Conservation (phyloP, 1,140 invertebrate genomes). For the Euwallacea fornicatus region DNA sequence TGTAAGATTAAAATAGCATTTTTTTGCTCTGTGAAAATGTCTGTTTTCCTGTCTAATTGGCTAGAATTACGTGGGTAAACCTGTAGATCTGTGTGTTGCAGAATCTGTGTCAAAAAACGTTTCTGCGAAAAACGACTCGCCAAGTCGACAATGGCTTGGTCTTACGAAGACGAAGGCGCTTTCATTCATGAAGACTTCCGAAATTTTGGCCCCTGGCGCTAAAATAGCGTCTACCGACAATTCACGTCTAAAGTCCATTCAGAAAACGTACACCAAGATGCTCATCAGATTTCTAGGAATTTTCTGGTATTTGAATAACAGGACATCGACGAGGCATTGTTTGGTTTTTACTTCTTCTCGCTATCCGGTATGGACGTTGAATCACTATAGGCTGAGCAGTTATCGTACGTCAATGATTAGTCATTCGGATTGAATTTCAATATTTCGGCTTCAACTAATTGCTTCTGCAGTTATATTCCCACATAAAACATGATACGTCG, state of each 20-base stretch:
- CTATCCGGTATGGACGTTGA: conserved; percentile 12
- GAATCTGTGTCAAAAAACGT: conserved; percentile 8
- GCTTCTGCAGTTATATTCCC: no score
- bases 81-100: background rate
- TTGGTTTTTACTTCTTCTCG: conserved; percentile 17
- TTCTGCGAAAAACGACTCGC: conserved; percentile 23
- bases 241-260: conserved; percentile 23
- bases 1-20: no score
- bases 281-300: conserved; percentile 28
- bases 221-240: conserved; percentile 30
- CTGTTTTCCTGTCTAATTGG: no score
- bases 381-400: background rate
- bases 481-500: no score
- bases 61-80: background rate
- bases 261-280: conserved; percentile 10
- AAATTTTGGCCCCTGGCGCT: conserved; percentile 33
- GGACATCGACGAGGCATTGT: conserved; percentile 22
- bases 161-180: background rate
- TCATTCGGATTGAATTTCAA: no score
- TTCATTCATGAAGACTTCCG: conserved; percentile 27
- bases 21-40: no score
- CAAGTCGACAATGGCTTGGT: conserved; percentile 2
- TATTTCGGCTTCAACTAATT: no score
- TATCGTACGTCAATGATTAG: no score
- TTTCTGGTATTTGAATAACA: conserved; percentile 28